A percentile compares a stretch with the other conserved stretches of the same genome.
Conservation (phyloP, 1,140 invertebrate species). For the Aphelinus atriplicis region DNA sequence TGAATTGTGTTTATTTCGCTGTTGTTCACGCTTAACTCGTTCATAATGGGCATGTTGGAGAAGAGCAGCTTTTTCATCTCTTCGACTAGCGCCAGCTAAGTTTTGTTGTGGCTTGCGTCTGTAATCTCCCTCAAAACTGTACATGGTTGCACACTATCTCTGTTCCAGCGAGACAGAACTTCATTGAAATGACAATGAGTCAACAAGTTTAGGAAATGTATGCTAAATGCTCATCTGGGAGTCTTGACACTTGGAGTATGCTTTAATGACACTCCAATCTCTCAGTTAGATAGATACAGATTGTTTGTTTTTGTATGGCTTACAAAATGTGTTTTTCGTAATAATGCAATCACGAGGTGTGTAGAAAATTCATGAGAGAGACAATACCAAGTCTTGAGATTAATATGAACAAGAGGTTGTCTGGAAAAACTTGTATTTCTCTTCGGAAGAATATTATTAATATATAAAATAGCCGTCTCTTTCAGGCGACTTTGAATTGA, state of each 20-base stretch:
- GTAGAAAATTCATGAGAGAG: not conserved
- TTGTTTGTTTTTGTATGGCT: not conserved
- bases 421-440: not conserved
- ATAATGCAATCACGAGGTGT: not conserved
- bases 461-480: not conserved
- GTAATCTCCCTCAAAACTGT: slow-evolving; percentile 93
- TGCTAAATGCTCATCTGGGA: not conserved
- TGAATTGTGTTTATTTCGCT: slow-evolving; percentile 74
- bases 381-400: not conserved
- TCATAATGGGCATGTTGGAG: slow-evolving; percentile 84
- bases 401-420: not conserved
- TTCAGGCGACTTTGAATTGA: not conserved
- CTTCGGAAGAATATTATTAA: not conserved
- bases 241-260: slow-evolving; percentile 20
- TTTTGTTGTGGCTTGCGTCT: slow-evolving; percentile 88
- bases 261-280: not conserved
- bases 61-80: slow-evolving; percentile 79
- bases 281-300: not conserved
- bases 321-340: not conserved
- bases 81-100: slow-evolving; percentile 85
- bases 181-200: slow-evolving; percentile 38
- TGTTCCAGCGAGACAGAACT: slow-evolving; percentile 5
- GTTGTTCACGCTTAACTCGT: slow-evolving; percentile 84
- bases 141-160: slow-evolving; percentile 60
- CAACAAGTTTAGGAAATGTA: slow-evolving; percentile 29